A percentile compares a stretch with the other conserved stretches of the same genome.
Evolutionary conservation across 1,140 invertebrate species (phyloP).

Genomic region (Physella acuta): DNA sequence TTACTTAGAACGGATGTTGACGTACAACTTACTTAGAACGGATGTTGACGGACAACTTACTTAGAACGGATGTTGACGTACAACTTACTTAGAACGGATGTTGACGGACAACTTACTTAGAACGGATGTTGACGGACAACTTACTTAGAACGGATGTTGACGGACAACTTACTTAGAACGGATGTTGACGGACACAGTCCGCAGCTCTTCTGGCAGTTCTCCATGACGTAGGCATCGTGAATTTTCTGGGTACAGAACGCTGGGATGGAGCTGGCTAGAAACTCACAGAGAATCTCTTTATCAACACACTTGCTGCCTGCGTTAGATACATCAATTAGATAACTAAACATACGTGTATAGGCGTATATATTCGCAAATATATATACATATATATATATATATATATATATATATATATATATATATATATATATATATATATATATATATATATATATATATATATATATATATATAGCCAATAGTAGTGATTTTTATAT

Average conservation of each 20-base stretch:
- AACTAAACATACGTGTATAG: too few relatives aligned
- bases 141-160: not conserved
- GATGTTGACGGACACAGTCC: not conserved
- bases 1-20: not conserved
- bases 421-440: too few relatives aligned
- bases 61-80: not conserved
- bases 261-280: not conserved
- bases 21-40: not conserved
- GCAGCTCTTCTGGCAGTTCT: constrained; percentile 3
- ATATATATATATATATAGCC: too few relatives aligned
- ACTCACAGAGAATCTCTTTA: constrained; percentile 1
- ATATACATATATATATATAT: too few relatives aligned
- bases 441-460: too few relatives aligned
- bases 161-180: not conserved
- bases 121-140: not conserved
- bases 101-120: not conserved
- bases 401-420: too few relatives aligned
- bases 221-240: not conserved
- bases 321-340: too few relatives aligned
- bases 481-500: too few relatives aligned
- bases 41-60: not conserved
- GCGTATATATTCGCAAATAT: too few relatives aligned
- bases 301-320: not conserved
- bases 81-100: not conserved
- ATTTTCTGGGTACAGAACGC: not conserved